Evolutionary conservation across 1,140 invertebrate species (phyloP).

Genomic region (Drosophila tristis): DNA sequence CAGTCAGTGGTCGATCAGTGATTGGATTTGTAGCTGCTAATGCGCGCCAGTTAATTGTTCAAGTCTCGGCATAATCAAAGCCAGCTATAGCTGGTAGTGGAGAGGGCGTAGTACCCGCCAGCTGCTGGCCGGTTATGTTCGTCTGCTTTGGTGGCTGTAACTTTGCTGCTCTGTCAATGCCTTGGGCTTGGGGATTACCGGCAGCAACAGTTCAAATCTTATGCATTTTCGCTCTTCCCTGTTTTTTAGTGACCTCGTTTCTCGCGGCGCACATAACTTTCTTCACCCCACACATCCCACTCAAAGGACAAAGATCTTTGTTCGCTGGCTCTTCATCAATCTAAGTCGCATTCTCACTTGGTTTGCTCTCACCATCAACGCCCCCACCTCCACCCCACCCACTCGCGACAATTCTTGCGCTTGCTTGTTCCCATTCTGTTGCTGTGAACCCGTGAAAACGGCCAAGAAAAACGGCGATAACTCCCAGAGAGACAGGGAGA

Average conservation of each 20-base stretch:
- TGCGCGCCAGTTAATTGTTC: too few relatives aligned
- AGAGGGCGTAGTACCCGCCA: too few relatives aligned
- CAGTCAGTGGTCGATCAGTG: too few relatives aligned
- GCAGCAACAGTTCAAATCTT: too few relatives aligned
- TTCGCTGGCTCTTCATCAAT: constrained; percentile 29
- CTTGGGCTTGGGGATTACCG: too few relatives aligned
- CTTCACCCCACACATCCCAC: background rate
- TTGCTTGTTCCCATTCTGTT: constrained; percentile 19
- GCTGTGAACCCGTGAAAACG: constrained; percentile 24
- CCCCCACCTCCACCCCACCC: background rate
- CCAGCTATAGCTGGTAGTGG: too few relatives aligned
- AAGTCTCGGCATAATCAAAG: too few relatives aligned
- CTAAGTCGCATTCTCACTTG: constrained; percentile 13
- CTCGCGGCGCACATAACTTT: constrained; percentile 4
- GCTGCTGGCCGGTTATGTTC: too few relatives aligned
- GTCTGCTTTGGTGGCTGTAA: too few relatives aligned
- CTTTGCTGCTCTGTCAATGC: too few relatives aligned
- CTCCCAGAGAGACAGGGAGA: constrained; percentile 2
- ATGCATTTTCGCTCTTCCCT: background rate
- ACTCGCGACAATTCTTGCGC: constrained; percentile 6
- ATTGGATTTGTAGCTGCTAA: too few relatives aligned
- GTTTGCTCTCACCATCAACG: background rate
- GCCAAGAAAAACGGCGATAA: constrained; percentile 28
- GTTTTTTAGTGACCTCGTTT: constrained; percentile 18
- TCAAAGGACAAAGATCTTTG: constrained; percentile 25